Conservation (phyloP, 2,113 vertebrate genomes). For the Corythaixoides concolor region DNA sequence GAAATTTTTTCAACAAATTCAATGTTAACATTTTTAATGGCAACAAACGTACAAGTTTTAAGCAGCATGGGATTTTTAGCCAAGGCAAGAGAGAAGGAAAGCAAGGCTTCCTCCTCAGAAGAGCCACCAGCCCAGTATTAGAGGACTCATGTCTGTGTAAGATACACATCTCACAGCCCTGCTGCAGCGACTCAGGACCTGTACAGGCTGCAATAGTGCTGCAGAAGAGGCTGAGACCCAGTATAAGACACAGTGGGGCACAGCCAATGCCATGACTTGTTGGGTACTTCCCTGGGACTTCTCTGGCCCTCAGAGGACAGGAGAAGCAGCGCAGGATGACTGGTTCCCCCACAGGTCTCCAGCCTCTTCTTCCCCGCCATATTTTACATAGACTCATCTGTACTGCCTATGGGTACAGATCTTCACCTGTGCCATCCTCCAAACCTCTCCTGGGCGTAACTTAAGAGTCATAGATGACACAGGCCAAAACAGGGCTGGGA, state of each 20-base stretch:
- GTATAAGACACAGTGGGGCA: not conserved
- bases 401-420: not conserved
- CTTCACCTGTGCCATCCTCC: not conserved
- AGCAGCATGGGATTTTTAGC: not conserved
- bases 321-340: not conserved
- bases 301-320: not conserved
- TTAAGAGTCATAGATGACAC: not conserved
- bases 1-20: not conserved
- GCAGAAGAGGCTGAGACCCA: not conserved
- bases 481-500: not conserved
- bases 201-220: not conserved
- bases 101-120: not conserved
- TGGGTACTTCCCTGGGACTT: not conserved
- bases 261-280: not conserved
- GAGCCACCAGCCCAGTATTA: not conserved
- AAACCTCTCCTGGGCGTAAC: fast-evolving
- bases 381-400: not conserved
- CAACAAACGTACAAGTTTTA: not conserved
- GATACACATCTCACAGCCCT: not conserved
- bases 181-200: not conserved
- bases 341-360: not conserved
- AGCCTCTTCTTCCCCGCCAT: not conserved
- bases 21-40: not conserved
- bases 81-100: not conserved
- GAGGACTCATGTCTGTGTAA: not conserved